Conservation (phyloP, 2,113 vertebrate genomes). For the Equus przewalskii region DNA sequence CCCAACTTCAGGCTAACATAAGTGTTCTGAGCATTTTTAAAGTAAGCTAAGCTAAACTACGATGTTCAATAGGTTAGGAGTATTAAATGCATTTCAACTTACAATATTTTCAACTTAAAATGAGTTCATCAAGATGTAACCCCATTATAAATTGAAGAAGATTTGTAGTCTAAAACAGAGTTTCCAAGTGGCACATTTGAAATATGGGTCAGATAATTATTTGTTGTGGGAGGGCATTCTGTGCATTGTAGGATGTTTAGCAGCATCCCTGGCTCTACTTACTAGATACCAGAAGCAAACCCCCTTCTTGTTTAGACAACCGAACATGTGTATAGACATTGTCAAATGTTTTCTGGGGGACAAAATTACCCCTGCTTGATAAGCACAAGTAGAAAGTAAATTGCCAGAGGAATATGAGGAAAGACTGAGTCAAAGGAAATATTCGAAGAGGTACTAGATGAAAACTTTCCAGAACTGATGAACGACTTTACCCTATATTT, state of each 20-base stretch:
- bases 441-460: background rate
- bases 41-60: too few species aligned
- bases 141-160: too few species aligned
- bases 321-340: background rate
- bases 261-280: background rate
- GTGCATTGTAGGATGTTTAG: accelerated
- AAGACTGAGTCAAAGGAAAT: background rate
- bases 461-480: background rate
- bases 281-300: background rate
- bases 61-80: too few species aligned
- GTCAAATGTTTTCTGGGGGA: background rate
- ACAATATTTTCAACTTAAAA: too few species aligned
- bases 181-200: background rate
- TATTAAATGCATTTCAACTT: too few species aligned
- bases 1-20: too few species aligned
- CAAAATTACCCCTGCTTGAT: background rate
- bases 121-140: too few species aligned
- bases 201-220: background rate
- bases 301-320: background rate
- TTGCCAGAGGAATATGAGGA: background rate
- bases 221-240: background rate
- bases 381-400: background rate
- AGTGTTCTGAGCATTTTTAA: too few species aligned
- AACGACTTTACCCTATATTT: background rate
- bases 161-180: background rate